Evolutionary conservation across 2,113 vertebrate genomes (phyloP), one percentile per base, ranked within the genome.

Genomic region (Pteropus alecto): DNA sequence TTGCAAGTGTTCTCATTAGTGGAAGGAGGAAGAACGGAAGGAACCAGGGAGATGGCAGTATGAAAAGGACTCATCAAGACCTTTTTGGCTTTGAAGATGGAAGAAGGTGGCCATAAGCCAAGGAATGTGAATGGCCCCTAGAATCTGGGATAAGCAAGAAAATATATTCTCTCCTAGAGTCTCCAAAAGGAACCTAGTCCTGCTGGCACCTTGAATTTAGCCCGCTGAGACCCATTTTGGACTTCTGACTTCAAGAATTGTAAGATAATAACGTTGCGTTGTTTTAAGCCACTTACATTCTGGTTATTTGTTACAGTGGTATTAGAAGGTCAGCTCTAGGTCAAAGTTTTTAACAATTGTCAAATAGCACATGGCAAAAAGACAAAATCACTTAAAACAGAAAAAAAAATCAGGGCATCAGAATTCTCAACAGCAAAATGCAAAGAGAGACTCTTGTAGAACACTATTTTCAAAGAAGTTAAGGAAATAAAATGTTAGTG

Each of bases 361-460:
- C 58, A 90, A 73, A 78, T 41, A 56, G 33, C 67, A 73, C 33
- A 61, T 68, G 68, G 19, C 28, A 73, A 67, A 78, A 88, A 73
- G 21, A 48, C 26, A 68, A 77, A 90, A 9, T 14, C 14, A 70
- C 38, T 85, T 95, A 22, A 46, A 65, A 61, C n/a, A 41, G 24
- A n/a, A 87, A 85, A 54, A n/a, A 86, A 21, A 74, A n/a, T 58
- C 19, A n/a, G 22, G 26, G 18, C 35, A 48, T 87, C 7, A 21
- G 46, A 82, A 60, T 94, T 77, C 22, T 96, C 15, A 90, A 83
- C 30, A 88, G 58, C 11, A 84, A 94, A 94, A 94, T 76, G 60
- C 18, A 74, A 79, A 91, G 56, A 78, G 51, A 65, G 43, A 67
- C 33, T 30, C 26, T 9, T 81, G 30, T 88, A 16, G 51, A 93